Percentiles rank a stretch among this genome's conserved stretches.
Conservation (phyloP, 2,113 vertebrate genomes). For the Cebidichthys violaceus region DNA sequence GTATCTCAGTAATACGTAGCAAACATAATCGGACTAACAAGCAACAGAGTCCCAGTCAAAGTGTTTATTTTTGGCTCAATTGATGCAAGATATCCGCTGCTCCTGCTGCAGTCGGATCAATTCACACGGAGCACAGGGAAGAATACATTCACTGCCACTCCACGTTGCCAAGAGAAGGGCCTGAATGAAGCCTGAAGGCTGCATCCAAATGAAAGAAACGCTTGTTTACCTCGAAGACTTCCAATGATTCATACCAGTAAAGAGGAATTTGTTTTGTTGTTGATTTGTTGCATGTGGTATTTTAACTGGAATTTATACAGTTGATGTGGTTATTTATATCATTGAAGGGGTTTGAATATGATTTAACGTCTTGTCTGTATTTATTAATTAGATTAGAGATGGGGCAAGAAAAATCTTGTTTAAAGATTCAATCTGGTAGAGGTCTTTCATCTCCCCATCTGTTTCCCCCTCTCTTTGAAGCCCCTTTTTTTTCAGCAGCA, state of each 20-base stretch:
- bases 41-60: neutral
- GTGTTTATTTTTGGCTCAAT: conserved; percentile 28
- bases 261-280: neutral
- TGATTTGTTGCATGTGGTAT: conserved; percentile 18
- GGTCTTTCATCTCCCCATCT: neutral
- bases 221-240: conserved; percentile 29
- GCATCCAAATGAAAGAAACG: conserved; percentile 25
- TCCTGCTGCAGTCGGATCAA: conserved; percentile 46
- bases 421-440: neutral
- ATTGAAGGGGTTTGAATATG: neutral
- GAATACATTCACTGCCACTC: conserved; percentile 16
- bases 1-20: neutral
- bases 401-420: neutral
- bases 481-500: neutral
- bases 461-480: neutral
- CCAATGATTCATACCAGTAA: conserved; percentile 23
- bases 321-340: neutral
- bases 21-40: conserved; percentile 9
- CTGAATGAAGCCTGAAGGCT: conserved; percentile 12
- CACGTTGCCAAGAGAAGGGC: neutral
- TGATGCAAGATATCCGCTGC: neutral
- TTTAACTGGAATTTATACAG: neutral
- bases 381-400: neutral
- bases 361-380: neutral
- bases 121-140: conserved; percentile 17